These are phyloP conservation scores for Clepsis dumicolana DNA, from an alignment of 2,888 invertebrate species.

Conservation along the genomic window DNA sequence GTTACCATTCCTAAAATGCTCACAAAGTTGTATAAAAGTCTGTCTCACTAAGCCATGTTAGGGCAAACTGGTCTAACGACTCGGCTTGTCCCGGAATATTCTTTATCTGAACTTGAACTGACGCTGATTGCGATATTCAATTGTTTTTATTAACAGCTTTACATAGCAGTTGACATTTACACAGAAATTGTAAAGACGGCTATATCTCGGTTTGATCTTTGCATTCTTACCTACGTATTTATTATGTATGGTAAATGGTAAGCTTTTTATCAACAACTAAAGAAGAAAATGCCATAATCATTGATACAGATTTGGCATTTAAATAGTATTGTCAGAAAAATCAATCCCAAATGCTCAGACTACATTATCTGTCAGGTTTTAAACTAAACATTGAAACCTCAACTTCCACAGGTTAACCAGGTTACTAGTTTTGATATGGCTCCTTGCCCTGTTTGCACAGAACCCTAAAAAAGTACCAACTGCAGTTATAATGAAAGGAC, in stretches of 20 bases:
- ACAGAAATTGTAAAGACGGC: background rate
- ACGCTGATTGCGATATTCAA: constrained; percentile 10
- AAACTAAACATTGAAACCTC: background rate
- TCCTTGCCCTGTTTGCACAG: background rate
- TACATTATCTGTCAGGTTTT: background rate
- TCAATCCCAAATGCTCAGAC: too few relatives aligned
- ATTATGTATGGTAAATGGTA: too few relatives aligned
- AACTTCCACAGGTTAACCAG: background rate
- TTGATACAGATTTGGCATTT: too few relatives aligned
- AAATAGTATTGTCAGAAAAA: too few relatives aligned
- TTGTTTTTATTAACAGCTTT: constrained; percentile 4
- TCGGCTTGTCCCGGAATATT: constrained; percentile 52
- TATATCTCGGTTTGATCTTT: background rate
- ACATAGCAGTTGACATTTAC: background rate
- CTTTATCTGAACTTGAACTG: constrained; percentile 39
- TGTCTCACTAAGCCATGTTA: constrained; percentile 49
- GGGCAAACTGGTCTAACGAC: constrained; percentile 51
- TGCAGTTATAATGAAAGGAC: background rate
- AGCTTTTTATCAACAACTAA: too few relatives aligned
- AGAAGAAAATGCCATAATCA: too few relatives aligned
- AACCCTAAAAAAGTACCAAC: background rate
- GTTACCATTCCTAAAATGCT: too few relatives aligned
- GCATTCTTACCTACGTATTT: too few relatives aligned
- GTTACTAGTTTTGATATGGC: background rate
- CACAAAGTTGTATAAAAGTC: too few relatives aligned